Conservation (phyloP, 1,140 invertebrate genomes). For the Plectrocnemia conspersa region DNA sequence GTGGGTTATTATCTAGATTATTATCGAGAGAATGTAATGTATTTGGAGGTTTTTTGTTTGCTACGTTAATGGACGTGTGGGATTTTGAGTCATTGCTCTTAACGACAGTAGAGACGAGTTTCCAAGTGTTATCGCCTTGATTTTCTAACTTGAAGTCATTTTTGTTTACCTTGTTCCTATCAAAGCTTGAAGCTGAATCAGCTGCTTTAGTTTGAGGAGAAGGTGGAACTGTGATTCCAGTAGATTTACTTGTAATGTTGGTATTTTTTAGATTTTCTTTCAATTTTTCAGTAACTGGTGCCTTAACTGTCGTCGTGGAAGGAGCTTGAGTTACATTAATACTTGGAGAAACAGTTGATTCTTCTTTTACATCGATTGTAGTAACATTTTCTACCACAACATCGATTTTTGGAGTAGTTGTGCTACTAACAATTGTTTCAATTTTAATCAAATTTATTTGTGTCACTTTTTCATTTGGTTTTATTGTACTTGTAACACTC, state of each 20-base stretch:
- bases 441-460: too few species aligned
- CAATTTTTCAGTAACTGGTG: too few species aligned
- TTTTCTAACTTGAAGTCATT: constrained; percentile 1
- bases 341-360: too few species aligned
- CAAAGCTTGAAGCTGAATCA: not conserved
- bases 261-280: too few species aligned
- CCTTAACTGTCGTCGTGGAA: too few species aligned
- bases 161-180: not conserved
- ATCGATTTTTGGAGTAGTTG: too few species aligned
- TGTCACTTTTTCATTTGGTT: too few species aligned
- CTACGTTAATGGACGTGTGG: constrained; percentile 35
- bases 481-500: too few species aligned
- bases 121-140: not conserved
- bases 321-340: too few species aligned
- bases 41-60: constrained; percentile 2
- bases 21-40: not conserved
- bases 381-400: too few species aligned
- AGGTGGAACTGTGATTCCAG: not conserved
- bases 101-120: not conserved
- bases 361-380: too few species aligned
- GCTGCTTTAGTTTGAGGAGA: not conserved
- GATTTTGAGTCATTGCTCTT: not conserved
- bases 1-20: not conserved
- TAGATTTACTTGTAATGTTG: not conserved
- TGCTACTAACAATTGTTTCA: too few species aligned